phyloP scores from a whole-genome alignment of 1,140 invertebrate species.

The Coelopa frigida region DNA sequence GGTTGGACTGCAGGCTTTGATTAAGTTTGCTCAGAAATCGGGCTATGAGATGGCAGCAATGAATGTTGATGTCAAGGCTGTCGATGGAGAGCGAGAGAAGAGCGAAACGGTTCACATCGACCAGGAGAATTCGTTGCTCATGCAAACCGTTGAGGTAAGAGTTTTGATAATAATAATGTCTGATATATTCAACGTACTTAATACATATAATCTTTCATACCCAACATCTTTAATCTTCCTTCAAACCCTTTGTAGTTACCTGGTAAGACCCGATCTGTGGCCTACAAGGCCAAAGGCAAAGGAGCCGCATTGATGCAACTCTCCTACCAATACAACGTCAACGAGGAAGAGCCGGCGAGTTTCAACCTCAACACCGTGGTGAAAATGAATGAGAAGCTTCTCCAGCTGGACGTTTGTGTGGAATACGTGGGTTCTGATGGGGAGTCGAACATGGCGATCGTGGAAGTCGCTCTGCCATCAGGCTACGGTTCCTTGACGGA shows the following conservation, averaged over 20 bases:
- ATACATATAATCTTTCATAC: too few relatives aligned
- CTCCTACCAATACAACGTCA: slow-evolving; percentile 71
- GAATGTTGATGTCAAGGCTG: slow-evolving; percentile 20
- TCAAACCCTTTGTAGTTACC: slow-evolving; percentile 14
- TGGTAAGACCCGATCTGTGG: slow-evolving; percentile 42
- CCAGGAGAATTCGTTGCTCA: slow-evolving; percentile 31
- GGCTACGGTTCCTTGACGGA: slow-evolving; percentile 56
- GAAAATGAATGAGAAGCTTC: slow-evolving; percentile 60
- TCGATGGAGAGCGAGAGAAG: slow-evolving; percentile 27
- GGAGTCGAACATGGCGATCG: slow-evolving; percentile 78
- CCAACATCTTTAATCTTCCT: neutral
- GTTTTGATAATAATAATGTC: too few relatives aligned
- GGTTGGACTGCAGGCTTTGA: slow-evolving; percentile 57
- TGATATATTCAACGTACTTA: too few relatives aligned
- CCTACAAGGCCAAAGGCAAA: slow-evolving; percentile 57
- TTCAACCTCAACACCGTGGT: slow-evolving; percentile 69
- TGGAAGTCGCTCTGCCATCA: slow-evolving; percentile 78
- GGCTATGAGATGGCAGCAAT: slow-evolving; percentile 30
- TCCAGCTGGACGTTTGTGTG: slow-evolving; percentile 69
- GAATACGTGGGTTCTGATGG: slow-evolving; percentile 32
- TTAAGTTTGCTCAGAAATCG: slow-evolving; percentile 50
- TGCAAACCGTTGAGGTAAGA: slow-evolving; percentile 35
- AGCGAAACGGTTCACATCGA: slow-evolving; percentile 23
- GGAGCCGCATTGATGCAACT: slow-evolving; percentile 75
- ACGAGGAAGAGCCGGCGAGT: slow-evolving; percentile 71